These are phyloP conservation scores for Tupiocoris notatus DNA, from an alignment of 2,888 invertebrate genomes.

Conservation along the genomic window DNA sequence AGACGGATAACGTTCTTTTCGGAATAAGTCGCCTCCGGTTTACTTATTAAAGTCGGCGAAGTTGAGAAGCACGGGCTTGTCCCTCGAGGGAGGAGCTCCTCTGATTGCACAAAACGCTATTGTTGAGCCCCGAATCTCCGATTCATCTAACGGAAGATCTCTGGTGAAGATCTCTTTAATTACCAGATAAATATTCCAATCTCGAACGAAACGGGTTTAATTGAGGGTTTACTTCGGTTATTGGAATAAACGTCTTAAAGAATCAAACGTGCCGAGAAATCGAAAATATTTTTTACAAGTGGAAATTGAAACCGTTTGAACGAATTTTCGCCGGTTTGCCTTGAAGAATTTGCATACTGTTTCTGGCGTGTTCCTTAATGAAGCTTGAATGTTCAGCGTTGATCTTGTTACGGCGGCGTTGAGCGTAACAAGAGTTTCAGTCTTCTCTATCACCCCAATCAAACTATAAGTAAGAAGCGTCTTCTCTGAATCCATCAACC, in stretches of 20 bases:
- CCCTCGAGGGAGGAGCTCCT: neutral
- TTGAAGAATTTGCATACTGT: too few species aligned
- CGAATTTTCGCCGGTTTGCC: too few species aligned
- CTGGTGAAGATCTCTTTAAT: too few species aligned
- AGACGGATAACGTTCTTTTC: too few species aligned
- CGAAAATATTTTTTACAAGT: too few species aligned
- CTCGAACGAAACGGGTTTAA: too few species aligned
- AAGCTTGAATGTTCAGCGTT: constrained; percentile 32
- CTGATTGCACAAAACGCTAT: neutral
- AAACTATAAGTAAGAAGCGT: constrained; percentile 15
- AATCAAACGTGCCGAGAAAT: too few species aligned
- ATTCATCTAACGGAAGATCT: too few species aligned
- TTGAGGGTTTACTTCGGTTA: too few species aligned
- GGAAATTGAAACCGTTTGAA: too few species aligned
- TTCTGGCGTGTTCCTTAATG: constrained; percentile 30
- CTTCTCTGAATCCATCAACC: neutral
- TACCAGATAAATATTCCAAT: too few species aligned
- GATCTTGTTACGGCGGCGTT: constrained; percentile 25
- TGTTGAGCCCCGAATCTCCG: neutral
- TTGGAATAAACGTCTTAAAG: too few species aligned
- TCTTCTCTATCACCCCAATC: constrained; percentile 23
- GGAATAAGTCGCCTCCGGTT: neutral
- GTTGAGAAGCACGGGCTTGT: neutral
- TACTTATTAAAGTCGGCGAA: neutral
- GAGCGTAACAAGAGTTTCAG: constrained; percentile 17